Percentiles rank a stretch among this genome's conserved stretches.
Evolutionary conservation across 2,113 vertebrate species (phyloP).

Genomic region (Capra hircus): DNA sequence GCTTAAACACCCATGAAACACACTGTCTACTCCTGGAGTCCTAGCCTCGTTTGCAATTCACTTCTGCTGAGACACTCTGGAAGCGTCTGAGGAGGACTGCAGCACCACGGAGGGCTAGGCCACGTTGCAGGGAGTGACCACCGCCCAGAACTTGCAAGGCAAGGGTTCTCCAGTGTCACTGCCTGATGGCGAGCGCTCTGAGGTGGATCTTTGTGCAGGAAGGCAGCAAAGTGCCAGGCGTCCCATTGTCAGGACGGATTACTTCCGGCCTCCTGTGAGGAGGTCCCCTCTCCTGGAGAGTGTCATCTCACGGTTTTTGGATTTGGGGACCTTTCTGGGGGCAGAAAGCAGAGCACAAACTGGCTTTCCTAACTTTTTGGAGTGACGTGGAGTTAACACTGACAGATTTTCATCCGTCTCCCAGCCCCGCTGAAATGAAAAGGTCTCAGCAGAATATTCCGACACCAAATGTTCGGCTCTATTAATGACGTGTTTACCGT

Average conservation of each 20-base stretch:
- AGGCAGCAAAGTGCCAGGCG: not conserved
- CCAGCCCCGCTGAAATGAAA: constrained; percentile 57
- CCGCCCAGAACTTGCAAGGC: constrained; percentile 32
- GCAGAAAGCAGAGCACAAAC: not conserved
- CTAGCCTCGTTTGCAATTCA: constrained; percentile 71
- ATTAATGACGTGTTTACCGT: constrained; percentile 60
- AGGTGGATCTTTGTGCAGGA: not conserved
- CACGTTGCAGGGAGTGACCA: constrained; percentile 25
- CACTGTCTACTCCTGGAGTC: constrained; percentile 77
- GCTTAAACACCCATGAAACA: constrained; percentile 89
- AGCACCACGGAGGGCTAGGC: constrained; percentile 48
- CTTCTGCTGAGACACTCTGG: constrained; percentile 67
- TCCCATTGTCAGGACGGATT: not conserved
- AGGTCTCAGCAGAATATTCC: constrained; percentile 62
- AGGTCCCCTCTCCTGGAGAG: not conserved
- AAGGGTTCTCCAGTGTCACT: constrained; percentile 1
- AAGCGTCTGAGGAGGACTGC: constrained; percentile 50
- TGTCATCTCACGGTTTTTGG: not conserved
- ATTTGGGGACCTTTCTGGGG: constrained; percentile 26
- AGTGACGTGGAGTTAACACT: constrained; percentile 22
- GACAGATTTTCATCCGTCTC: constrained; percentile 46
- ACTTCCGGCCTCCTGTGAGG: not conserved
- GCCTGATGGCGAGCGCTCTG: not conserved
- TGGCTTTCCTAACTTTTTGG: not conserved
- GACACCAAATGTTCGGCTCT: constrained; percentile 68